Evolutionary conservation across 2,797 vertebrate genomes (phyloP).

Genomic region (Limnodromus scolopaceus): DNA sequence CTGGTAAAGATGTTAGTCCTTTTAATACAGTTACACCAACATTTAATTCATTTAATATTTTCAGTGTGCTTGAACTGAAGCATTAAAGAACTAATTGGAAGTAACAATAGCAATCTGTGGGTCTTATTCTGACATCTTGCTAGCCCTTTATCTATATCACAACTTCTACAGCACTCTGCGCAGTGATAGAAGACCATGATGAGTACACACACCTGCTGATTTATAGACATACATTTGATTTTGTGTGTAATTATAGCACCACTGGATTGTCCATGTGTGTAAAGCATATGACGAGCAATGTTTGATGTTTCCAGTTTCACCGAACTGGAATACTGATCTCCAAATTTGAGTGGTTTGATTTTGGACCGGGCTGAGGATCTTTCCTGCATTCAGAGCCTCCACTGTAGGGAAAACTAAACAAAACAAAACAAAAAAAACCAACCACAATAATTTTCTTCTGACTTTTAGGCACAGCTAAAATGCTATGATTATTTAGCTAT

Average conservation of each 20-base stretch:
- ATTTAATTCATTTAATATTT: not conserved
- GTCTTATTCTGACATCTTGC: not conserved
- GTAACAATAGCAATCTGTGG: not conserved
- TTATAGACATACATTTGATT: not conserved
- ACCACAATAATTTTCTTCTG: not conserved
- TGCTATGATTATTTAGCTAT: not conserved
- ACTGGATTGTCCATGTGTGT: not conserved
- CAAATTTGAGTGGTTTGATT: rapidly evolving
- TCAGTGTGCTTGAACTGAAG: not conserved
- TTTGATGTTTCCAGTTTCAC: not conserved
- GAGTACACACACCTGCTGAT: not conserved
- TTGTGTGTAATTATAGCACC: not conserved
- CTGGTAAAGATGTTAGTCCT: not conserved
- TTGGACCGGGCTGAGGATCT: not conserved
- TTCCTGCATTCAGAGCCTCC: not conserved
- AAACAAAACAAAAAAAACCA: too few relatives aligned
- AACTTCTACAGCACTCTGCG: not conserved
- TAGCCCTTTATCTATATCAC: not conserved
- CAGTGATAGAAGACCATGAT: not conserved
- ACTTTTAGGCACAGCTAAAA: not conserved
- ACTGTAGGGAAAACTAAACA: not conserved
- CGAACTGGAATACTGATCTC: not conserved
- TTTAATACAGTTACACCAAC: not conserved
- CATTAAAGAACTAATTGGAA: not conserved
- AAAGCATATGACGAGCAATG: not conserved